Percentiles rank a stretch among this genome's conserved stretches.
These are phyloP conservation scores for Protophormia terraenovae DNA, from an alignment of 2,888 invertebrate genomes.

Conservation along the genomic window DNA sequence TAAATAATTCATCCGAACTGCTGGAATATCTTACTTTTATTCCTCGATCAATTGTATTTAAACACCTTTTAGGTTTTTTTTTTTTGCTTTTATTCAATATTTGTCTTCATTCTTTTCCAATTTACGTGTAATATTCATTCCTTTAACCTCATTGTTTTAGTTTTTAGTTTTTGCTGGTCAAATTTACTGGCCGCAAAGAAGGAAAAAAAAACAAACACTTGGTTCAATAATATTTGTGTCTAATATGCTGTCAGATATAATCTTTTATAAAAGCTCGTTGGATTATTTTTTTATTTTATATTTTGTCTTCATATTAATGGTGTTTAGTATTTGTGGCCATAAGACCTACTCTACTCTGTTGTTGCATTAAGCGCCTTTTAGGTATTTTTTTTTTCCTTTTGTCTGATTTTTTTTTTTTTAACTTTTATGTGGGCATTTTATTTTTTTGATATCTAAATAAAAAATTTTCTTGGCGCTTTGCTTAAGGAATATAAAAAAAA, in stretches of 20 bases:
- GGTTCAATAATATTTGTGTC: conserved; percentile 60
- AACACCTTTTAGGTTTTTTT: conserved; percentile 51
- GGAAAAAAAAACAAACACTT: conserved; percentile 30
- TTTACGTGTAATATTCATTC: background rate
- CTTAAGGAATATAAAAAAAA: too few relatives aligned
- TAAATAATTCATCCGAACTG: too few relatives aligned
- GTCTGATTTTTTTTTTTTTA: background rate
- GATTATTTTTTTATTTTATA: background rate
- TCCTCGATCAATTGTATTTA: conserved; percentile 54
- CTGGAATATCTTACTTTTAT: too few relatives aligned
- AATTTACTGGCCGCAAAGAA: background rate
- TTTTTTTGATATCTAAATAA: conserved; percentile 46
- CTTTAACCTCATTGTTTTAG: background rate
- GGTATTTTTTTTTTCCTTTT: conserved; percentile 6
- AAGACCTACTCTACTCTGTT: background rate
- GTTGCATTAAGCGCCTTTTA: conserved; percentile 21
- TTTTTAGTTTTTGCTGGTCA: background rate
- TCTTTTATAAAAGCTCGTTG: conserved; percentile 30
- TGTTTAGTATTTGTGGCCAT: background rate
- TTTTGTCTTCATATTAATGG: too few relatives aligned
- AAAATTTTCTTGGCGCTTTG: background rate
- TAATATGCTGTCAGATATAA: conserved; percentile 64
- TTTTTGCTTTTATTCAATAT: conserved; percentile 22
- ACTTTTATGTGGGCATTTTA: background rate
- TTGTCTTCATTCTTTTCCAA: conserved; percentile 55